These are phyloP conservation scores for Caenorhabditis remanei DNA, from an alignment of 1,140 invertebrate species.

Conservation along the genomic window DNA sequence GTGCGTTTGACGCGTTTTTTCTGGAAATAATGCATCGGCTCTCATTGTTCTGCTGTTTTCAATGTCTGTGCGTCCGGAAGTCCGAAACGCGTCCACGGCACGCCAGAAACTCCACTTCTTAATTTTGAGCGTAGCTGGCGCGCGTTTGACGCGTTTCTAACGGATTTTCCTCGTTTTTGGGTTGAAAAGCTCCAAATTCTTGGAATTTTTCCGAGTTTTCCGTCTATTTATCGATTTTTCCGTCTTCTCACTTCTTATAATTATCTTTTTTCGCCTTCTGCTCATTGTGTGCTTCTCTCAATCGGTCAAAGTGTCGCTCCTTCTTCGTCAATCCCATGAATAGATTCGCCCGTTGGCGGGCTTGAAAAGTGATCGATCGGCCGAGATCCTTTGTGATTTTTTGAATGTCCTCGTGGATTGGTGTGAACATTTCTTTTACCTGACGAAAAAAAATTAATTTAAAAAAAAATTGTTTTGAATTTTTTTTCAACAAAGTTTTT, in stretches of 20 bases:
- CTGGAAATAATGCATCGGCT: too few relatives aligned
- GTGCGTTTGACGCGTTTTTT: too few relatives aligned
- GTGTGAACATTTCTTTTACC: constrained; percentile 20
- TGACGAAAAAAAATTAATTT: not conserved
- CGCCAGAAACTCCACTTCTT: too few relatives aligned
- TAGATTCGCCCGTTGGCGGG: not conserved
- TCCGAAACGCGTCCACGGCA: too few relatives aligned
- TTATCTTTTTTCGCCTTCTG: constrained; percentile 9
- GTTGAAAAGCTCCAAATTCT: too few relatives aligned
- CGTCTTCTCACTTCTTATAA: not conserved
- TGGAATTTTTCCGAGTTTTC: too few relatives aligned
- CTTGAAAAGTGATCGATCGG: not conserved
- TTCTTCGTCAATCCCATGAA: not conserved
- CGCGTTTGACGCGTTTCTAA: too few relatives aligned
- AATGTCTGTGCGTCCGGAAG: too few relatives aligned
- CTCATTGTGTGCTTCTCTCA: not conserved
- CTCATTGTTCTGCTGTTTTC: too few relatives aligned
- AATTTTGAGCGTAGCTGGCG: too few relatives aligned
- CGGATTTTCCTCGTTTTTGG: too few relatives aligned
- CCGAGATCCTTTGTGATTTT: not conserved
- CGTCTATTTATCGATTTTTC: not conserved
- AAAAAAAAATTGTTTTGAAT: not conserved
- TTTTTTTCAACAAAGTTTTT: too few relatives aligned
- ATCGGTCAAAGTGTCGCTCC: not conserved
- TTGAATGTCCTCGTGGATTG: not conserved